Base-by-base conservation (phyloP, 2,113 vertebrate genomes). In the Cyprinodon tularosa region DNA sequence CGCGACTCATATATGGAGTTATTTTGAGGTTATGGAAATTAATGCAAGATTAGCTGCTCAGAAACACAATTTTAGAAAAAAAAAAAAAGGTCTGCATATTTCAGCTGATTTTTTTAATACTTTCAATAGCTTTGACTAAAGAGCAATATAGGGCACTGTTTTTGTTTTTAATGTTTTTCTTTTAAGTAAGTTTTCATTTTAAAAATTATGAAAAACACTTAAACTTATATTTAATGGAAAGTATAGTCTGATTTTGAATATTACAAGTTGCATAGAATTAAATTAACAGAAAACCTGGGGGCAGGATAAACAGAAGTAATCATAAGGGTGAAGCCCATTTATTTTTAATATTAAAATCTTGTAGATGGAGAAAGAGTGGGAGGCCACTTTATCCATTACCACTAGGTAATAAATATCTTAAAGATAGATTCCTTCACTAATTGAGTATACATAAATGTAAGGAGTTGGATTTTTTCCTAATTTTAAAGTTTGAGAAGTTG, bases 1-100 rank as follows among this genome's bases (percentile, higher is more conserved):
- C 66, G 62, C 39, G 63, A 74, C 61, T 78, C 67, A 12, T 3
- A 65, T 74, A 44, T 72, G 84, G 82, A 83, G 81, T 77, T 6
- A 20, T 64, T 64, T 29, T 29, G 74, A 76, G 69, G 76, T 66
- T 84, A 14, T 72, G 62, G 2, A 57, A 57, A 20, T 53, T 4
- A 20, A 50, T 20, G 15, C 48, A 50, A 17, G 17, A 6, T 20
- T 17, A 53, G 29, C 1, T 15, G 14, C 15, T 53, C 17, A 53
- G 17, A 53, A 53, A 53, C 13, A 53, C 15, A 53, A 20, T 53
- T 53, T 53, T 15, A 15, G 48, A 15, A 53, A 29, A 29, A 29
- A 29, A 29, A 29, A 29, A 29, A 29, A 29, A 29, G 1, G 1
- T 29, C 29, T 29, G 29, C 29, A 29, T 29, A 29, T 29, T 29